Evolutionary conservation across 1,140 invertebrate species (phyloP), one percentile per base, ranked within the genome.

Genomic region (Tribolium madens): DNA sequence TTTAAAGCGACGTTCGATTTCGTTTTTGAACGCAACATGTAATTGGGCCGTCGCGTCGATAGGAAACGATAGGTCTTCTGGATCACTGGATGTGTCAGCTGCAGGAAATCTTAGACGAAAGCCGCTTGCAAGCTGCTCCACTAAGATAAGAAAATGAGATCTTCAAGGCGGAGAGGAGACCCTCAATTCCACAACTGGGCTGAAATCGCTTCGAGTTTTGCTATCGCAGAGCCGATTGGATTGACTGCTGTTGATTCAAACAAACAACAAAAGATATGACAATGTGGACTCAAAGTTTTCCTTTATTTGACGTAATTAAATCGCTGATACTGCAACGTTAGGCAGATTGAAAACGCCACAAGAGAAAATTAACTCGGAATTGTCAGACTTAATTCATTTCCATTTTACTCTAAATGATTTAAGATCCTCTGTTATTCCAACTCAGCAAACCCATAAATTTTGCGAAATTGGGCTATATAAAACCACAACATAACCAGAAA

Each of bases 61-160:
- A 72, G 70, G 46, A 72, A 31, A 46, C 70, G 42, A 52, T 71
- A 71, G 46, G 13, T 12, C 26, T 72, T 72, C 70, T 72, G 17
- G 70, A 72, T 72, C 70, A 72, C 15, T 72, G 70, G 50, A 72
- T 72, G 70, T 72, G 70, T 72, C 70, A 72, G 70, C 70, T 72
- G 70, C 70, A 72, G 70, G 70, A 72, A 72, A 72, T 72, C 70
- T 48, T 72, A 72, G 42, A 17, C 46, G 70, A 48, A 52, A 72
- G 50, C 46, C 12, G 70, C 50, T 72, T 52, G 70, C 70, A 52
- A 72, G 70, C 70, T 72, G 70, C 46, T 48, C 15, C 21, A 18
- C 46, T 48, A 48, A 48, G 70, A 72, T 72, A 72, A 72, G 57
- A 64, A 64, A 64, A 64, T 64, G 57, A 64, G 57, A 64, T 64